Evolutionary conservation across 2,888 invertebrate species (phyloP).

Genomic region (Aporophyla nigra): DNA sequence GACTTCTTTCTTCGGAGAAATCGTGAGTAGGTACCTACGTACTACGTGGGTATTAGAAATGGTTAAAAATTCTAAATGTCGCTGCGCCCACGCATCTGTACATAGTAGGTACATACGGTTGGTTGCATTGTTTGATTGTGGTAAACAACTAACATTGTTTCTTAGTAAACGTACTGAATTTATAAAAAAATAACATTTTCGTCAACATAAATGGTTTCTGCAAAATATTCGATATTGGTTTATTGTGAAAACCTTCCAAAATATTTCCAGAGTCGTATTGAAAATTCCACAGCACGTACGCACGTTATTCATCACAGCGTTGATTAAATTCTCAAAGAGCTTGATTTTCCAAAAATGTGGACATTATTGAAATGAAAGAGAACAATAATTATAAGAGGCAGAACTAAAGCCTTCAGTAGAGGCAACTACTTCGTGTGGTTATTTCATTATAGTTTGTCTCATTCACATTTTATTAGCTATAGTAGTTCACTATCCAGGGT

Average conservation of each 20-base stretch:
- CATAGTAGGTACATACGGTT: conserved; percentile 37
- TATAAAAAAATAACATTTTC: conserved; percentile 26
- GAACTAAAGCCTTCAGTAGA: neutral
- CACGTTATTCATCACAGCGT: neutral
- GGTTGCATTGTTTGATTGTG: conserved; percentile 58
- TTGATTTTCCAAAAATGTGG: neutral
- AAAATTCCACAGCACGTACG: conserved; percentile 4
- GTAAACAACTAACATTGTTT: conserved; percentile 49
- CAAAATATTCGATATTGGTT: neutral
- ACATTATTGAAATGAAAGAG: neutral
- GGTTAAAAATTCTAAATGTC: conserved; percentile 61
- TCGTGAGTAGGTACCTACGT: conserved; percentile 58
- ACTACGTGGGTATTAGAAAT: conserved; percentile 66
- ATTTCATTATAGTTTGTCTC: conserved; percentile 12
- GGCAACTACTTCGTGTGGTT: neutral
- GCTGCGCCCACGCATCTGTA: conserved; percentile 58
- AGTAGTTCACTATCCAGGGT: conserved; percentile 23
- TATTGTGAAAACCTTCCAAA: neutral
- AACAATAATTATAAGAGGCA: neutral
- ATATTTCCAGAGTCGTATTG: neutral
- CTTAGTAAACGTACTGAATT: conserved; percentile 7
- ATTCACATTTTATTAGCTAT: neutral
- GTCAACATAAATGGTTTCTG: neutral
- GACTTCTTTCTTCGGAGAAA: conserved; percentile 68
- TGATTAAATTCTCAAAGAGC: conserved; percentile 15